Evolutionary conservation across 2,888 invertebrate genomes (phyloP), one percentile per base, ranked within the genome.

Genomic region (Leucoptera coffeella): DNA sequence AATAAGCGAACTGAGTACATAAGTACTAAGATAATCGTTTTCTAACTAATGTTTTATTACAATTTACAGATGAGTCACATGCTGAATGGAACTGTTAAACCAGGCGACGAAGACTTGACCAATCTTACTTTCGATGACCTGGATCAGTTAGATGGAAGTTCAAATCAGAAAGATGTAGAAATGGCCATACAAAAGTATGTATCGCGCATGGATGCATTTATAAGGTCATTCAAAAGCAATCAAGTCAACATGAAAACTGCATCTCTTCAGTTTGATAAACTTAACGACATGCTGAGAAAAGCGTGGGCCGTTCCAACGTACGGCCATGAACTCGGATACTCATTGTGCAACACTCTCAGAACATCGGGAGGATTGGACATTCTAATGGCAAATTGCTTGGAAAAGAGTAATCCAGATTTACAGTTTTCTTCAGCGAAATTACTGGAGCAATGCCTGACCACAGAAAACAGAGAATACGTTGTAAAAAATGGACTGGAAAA

Each of bases 291-390:
- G 50, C 78, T 96, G 47, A 75, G 82, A 31, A 85, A 89, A 55
- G 95, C 97, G 10, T 97, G 97, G 96, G 87, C 89, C 2, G 92
- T 95, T 9, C 96, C 96, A 3, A 90, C 91, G 0, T 88, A 91
- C 45, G 96, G 96, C 0, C 90, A 95, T 51, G 93, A 89, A 51
- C 72, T 96, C 28, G 96, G 94, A 15, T 91, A 89, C 47, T 85
- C 87, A 5, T 71, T 97, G 25, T 96, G 96, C 57, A 94, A 96
- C 48, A 85, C 89, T 1, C 60, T 97, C 29, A 75, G 93, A 37
- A 78, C 77, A 29, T 88, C 87, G 34, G 94, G 94, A 4, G 93
- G 93, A 1, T 67, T 96, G 20, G 92, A 95, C 49, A 74, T 92
- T 30, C 73, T 96, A 9, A 88, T 92, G 77, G 75, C 80, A 29